These are phyloP conservation scores for Trichoplusia ni DNA, from an alignment of 1,140 invertebrate species.

Conservation along the genomic window DNA sequence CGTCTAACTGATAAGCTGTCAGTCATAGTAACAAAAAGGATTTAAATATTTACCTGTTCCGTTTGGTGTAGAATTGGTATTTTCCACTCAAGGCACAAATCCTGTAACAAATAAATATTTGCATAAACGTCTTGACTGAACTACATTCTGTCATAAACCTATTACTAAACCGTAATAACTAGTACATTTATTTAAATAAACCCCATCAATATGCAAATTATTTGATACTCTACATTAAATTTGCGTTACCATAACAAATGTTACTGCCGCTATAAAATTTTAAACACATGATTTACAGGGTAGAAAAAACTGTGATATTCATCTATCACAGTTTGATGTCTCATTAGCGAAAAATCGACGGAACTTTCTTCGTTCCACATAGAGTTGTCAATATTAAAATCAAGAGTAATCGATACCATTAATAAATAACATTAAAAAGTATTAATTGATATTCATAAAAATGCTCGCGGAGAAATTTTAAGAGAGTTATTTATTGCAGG, in stretches of 20 bases:
- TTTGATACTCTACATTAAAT: constrained; percentile 15
- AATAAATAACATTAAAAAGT: constrained; percentile 31
- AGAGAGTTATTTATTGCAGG: constrained; percentile 3
- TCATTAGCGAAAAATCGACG: constrained; percentile 46
- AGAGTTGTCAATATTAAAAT: constrained; percentile 31
- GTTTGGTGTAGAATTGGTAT: constrained; percentile 13
- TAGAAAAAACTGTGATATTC: constrained; percentile 6
- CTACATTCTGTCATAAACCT: neutral
- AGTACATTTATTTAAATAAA: neutral
- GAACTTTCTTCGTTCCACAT: constrained; percentile 50
- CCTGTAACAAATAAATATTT: constrained; percentile 42
- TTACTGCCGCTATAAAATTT: constrained; percentile 4
- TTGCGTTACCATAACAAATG: constrained; percentile 12
- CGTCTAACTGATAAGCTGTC: neutral
- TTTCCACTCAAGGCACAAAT: constrained; percentile 28
- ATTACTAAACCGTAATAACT: neutral
- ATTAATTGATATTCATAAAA: constrained; percentile 38
- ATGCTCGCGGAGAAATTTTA: constrained; percentile 8
- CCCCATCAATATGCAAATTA: constrained; percentile 11
- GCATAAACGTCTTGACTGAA: constrained; percentile 7
- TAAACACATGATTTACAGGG: neutral
- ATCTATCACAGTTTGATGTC: neutral
- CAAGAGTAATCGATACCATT: constrained; percentile 27
- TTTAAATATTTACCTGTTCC: constrained; percentile 33
- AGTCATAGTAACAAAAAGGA: neutral